Conservation (phyloP, 2,113 vertebrate species). For the Anguilla rostrata region DNA sequence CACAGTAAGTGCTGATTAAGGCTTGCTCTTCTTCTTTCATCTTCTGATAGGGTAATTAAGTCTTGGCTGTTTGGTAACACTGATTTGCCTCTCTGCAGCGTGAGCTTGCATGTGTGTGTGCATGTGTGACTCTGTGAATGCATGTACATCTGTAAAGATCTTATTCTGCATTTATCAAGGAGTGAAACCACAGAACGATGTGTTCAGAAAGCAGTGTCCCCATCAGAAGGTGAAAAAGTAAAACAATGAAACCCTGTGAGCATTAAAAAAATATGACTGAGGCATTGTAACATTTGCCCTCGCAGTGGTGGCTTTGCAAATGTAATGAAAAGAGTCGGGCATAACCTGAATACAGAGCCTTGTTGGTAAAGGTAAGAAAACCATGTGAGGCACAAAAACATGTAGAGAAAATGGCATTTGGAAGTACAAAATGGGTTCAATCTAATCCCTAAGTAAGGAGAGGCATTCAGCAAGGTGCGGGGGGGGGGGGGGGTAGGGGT, state of each 20-base stretch:
- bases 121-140: too few species aligned
- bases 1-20: slow-evolving; percentile 21
- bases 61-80: not conserved
- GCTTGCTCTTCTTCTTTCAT: not conserved
- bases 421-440: slow-evolving; percentile 13
- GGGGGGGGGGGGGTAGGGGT: too few species aligned
- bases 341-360: not conserved
- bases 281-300: not conserved
- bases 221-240: not conserved
- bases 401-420: not conserved
- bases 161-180: not conserved
- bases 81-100: not conserved
- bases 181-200: not conserved
- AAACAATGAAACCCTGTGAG: too few species aligned
- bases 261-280: not conserved
- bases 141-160: not conserved
- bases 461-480: slow-evolving; percentile 15
- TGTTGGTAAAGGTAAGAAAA: not conserved
- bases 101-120: not conserved
- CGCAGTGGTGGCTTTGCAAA: not conserved
- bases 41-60: slow-evolving; percentile 19
- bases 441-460: slow-evolving; percentile 42
- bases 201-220: not conserved
- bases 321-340: not conserved
- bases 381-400: slow-evolving; percentile 16